Conservation (phyloP, 2,113 vertebrate genomes). For the Diadophis punctatus region DNA sequence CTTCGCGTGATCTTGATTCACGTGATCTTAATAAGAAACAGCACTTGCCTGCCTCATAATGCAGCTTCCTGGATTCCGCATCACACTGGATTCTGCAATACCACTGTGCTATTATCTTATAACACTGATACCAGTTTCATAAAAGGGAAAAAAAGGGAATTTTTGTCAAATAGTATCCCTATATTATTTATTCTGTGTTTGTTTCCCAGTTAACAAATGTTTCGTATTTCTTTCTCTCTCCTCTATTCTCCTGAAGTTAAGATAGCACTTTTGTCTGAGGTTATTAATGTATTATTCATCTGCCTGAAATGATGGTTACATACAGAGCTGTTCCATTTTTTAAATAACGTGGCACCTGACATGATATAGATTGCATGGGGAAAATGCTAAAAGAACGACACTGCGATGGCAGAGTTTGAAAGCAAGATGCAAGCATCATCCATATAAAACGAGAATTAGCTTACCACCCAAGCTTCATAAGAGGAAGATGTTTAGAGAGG, state of each 20-base stretch:
- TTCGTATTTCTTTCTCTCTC: not conserved
- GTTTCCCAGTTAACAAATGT: not conserved
- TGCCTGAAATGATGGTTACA: conserved; percentile 22
- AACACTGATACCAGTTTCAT: too few relatives aligned
- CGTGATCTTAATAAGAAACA: not conserved
- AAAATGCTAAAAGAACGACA: not conserved
- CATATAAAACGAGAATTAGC: accelerated
- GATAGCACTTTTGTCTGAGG: not conserved
- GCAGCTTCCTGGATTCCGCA: not conserved
- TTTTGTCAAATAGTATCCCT: not conserved
- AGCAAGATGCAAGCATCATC: accelerated
- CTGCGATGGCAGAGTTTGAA: not conserved
- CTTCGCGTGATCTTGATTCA: too few relatives aligned
- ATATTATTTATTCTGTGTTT: not conserved
- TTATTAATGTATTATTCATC: conserved; percentile 18
- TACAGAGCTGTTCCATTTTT: not conserved
- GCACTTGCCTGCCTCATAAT: not conserved
- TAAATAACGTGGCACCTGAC: not conserved
- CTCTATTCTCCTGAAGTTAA: not conserved
- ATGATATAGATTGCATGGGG: not conserved
- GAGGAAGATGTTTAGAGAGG: not conserved
- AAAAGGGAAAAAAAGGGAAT: not conserved
- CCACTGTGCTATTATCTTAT: not conserved
- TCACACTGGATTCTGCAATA: not conserved
- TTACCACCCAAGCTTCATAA: not conserved